Evolutionary conservation across 2,888 invertebrate genomes (phyloP).

Genomic region (Ennomos quercinarius): DNA sequence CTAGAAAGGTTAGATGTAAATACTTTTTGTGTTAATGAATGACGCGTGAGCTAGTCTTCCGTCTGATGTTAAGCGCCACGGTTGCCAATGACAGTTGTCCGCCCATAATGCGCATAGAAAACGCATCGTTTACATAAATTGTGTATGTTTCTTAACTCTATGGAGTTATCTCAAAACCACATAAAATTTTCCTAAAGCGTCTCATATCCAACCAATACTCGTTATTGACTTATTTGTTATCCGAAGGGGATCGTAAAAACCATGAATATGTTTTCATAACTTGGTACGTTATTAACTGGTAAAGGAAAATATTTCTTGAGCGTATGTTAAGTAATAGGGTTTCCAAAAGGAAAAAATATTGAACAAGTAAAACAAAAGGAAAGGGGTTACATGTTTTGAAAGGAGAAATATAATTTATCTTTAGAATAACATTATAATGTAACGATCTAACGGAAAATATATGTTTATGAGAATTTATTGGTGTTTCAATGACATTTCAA

Average conservation of each 20-base stretch:
- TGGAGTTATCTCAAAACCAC: not conserved
- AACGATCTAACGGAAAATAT: too few relatives aligned
- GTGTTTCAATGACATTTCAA: too few relatives aligned
- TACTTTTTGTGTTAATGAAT: too few relatives aligned
- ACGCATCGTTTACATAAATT: too few relatives aligned
- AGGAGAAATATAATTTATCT: too few relatives aligned
- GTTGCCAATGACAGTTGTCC: too few relatives aligned
- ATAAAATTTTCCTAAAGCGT: not conserved
- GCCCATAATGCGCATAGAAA: too few relatives aligned
- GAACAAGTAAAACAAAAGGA: constrained; percentile 1
- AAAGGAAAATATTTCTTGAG: constrained; percentile 4
- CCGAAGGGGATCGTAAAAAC: constrained; percentile 10
- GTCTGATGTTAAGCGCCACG: too few relatives aligned
- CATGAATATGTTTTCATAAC: constrained; percentile 23
- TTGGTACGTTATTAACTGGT: constrained; percentile 14
- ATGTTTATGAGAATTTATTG: too few relatives aligned
- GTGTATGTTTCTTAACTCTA: not conserved
- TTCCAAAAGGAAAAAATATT: constrained; percentile 2
- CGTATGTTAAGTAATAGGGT: constrained; percentile 9
- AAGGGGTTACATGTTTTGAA: not conserved
- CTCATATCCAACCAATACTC: constrained; percentile 5
- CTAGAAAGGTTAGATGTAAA: too few relatives aligned
- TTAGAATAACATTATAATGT: too few relatives aligned
- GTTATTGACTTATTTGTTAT: constrained; percentile 8
- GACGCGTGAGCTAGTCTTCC: too few relatives aligned